Conservation (phyloP, 2,113 vertebrate species). For the Mustela lutreola region DNA sequence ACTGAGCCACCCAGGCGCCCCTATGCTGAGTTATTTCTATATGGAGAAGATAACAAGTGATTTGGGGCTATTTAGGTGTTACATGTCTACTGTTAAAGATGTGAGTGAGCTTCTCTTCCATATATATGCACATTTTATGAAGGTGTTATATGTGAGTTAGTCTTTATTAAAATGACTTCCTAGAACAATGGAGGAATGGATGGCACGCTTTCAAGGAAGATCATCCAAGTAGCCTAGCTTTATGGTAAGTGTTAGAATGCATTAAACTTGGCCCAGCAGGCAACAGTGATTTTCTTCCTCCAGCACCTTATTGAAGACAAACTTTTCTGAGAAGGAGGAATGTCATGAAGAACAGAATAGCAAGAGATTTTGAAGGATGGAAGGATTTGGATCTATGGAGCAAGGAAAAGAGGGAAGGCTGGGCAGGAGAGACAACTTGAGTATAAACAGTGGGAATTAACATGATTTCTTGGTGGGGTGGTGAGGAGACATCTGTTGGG, state of each 20-base stretch:
- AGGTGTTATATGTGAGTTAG: neutral
- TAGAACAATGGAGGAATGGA: conserved; percentile 1
- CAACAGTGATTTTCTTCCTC: neutral
- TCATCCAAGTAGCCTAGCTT: conserved; percentile 33
- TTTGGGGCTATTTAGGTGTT: neutral
- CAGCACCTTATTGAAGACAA: neutral
- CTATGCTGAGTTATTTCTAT: neutral
- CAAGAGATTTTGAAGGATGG: conserved; percentile 38
- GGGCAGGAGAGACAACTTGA: conserved; percentile 50
- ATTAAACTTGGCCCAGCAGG: neutral
- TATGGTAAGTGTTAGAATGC: neutral
- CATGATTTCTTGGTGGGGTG: neutral
- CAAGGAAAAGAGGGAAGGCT: neutral
- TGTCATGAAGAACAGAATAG: neutral
- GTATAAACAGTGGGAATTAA: neutral
- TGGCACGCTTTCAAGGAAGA: conserved; percentile 31
- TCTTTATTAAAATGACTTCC: conserved; percentile 43
- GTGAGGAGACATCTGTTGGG: neutral
- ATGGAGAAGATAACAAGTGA: neutral
- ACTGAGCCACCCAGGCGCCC: no score
- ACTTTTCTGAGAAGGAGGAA: conserved; percentile 41
- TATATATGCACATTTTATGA: neutral
- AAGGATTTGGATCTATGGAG: neutral
- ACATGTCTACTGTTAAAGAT: neutral
- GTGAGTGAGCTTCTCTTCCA: neutral